These are phyloP conservation scores for Vanessa atalanta DNA, from an alignment of 1,140 invertebrate genomes.

Conservation along the genomic window DNA sequence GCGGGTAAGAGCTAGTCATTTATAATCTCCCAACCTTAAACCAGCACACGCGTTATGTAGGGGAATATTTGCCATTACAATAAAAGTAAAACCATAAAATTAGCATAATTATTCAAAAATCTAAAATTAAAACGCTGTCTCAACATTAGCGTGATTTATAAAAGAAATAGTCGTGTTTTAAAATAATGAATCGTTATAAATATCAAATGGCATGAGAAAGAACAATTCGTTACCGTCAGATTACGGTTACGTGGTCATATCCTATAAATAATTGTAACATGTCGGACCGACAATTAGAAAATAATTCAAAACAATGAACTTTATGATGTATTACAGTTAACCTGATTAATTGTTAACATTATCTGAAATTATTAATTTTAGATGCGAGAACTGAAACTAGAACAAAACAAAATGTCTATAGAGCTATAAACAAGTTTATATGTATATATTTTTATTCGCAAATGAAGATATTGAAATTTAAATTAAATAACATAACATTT, in stretches of 20 bases:
- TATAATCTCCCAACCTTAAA: too few species aligned
- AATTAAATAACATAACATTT: too few species aligned
- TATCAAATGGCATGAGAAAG: slow-evolving; percentile 31
- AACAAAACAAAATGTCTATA: background rate
- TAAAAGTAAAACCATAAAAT: too few species aligned
- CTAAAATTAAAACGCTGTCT: background rate
- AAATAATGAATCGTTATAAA: slow-evolving; percentile 24
- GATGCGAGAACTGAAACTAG: background rate
- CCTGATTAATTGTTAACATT: slow-evolving; percentile 22
- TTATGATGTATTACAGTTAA: slow-evolving; percentile 1
- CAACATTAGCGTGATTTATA: background rate
- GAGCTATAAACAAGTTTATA: too few species aligned
- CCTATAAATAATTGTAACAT: slow-evolving; percentile 8
- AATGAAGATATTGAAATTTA: too few species aligned
- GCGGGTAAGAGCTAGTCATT: too few species aligned
- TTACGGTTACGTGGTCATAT: slow-evolving; percentile 19
- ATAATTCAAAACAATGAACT: slow-evolving; percentile 26
- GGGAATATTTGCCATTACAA: too few species aligned
- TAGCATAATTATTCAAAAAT: too few species aligned
- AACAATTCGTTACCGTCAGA: slow-evolving; percentile 23
- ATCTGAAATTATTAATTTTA: slow-evolving; percentile 3
- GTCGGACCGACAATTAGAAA: slow-evolving; percentile 19
- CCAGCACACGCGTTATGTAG: too few species aligned
- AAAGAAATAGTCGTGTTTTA: slow-evolving; percentile 16
- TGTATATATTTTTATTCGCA: too few species aligned